Base-by-base conservation (phyloP, 2,888 invertebrate genomes). In the Tryphoninae sp. region DNA sequence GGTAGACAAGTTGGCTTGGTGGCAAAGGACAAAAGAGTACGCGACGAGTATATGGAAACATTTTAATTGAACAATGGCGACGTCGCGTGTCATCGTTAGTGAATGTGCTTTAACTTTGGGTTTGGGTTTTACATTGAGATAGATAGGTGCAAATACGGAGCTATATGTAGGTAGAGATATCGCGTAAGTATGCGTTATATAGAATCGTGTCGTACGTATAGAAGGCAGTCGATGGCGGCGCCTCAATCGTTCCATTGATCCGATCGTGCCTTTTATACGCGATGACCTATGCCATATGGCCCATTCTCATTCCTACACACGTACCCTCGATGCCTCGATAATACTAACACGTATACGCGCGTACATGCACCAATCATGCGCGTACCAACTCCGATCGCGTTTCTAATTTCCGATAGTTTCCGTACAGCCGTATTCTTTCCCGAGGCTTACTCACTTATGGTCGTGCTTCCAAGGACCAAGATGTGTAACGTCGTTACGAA, bases 241-340 rank as follows among this genome's bases (percentile, higher is more conserved):
- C 84, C 82, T 79, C 85, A 81, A 84, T 87, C 85, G 85, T 40
- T 82, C 84, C 88, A 87, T 88, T 86, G 84, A 86, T 87, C 85
- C 84, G 86, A 59, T 33, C 58, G 67, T 83, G 78, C 81, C 82
- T 76, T 62, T 64, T 72, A 55, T 69, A 64, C 65, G 65, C 65
- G 75, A 80, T 84, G 82, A 84, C 82, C 80, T 78, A 80, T 80
- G 76, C 82, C 80, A 82, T 82, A 80, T 65, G 67, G 64, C 58
- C 67, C 62, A 55, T 71, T 62, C 45, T 42, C 33, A 33, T 33
- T 33, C 33, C 33, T 4, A 33, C 3, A 33, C 4, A 33, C 6
- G 33, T 6, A 33, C 33, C 33, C 33, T 4, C n/a, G n/a, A 33
- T 33, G 33, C 7, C 33, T 6, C 33, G 2, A 33, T 33, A 33